These are phyloP conservation scores for Pseudomyrmex dendroicus DNA, from an alignment of 1,140 invertebrate genomes.

Conservation along the genomic window DNA sequence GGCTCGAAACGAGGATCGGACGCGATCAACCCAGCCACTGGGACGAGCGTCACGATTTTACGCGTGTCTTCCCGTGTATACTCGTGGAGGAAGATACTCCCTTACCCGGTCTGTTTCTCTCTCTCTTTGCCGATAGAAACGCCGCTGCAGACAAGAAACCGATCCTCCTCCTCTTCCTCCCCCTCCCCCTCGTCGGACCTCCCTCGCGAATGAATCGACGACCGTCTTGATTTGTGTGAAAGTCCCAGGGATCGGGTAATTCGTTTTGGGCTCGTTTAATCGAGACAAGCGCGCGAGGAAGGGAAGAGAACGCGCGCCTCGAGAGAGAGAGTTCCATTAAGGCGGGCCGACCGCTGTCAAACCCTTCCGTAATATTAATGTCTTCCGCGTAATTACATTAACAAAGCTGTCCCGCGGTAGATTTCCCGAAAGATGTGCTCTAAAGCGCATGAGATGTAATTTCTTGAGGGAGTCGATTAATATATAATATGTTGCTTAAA, in stretches of 20 bases:
- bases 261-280: conserved; percentile 50
- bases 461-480: conserved; percentile 2
- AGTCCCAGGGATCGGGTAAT: conserved; percentile 19
- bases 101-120: not conserved
- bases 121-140: not conserved
- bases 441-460: not conserved
- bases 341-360: conserved; percentile 41
- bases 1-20: conserved; percentile 47
- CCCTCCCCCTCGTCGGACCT: not conserved
- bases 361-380: conserved; percentile 48
- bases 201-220: not conserved
- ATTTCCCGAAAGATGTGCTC: conserved; percentile 16
- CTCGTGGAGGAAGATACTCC: not conserved
- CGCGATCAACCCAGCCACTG: conserved; percentile 34
- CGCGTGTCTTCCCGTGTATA: conserved; percentile 21
- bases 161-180: not conserved
- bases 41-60: conserved; percentile 34
- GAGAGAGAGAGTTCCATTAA: conserved; percentile 35
- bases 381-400: conserved; percentile 40
- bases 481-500: not conserved
- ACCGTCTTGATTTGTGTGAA: conserved; percentile 38
- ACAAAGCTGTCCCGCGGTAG: conserved; percentile 5
- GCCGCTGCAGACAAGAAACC: not conserved
- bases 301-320: not conserved
- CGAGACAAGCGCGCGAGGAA: conserved; percentile 1